Evolutionary conservation across 2,113 vertebrate species (phyloP).

Genomic region (Penelope pileata): DNA sequence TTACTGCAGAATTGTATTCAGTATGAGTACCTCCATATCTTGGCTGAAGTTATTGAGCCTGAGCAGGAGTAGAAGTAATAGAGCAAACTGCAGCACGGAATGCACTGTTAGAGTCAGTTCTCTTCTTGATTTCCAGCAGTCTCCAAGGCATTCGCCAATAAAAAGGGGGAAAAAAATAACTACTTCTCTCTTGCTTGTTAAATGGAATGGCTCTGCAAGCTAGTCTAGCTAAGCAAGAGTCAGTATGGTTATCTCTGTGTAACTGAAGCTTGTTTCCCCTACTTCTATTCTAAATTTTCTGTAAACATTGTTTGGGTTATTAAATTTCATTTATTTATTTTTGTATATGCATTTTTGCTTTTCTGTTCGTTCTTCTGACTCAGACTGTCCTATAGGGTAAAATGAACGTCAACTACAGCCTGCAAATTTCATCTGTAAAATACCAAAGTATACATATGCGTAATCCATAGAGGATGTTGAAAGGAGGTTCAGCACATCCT

Average conservation of each 20-base stretch:
- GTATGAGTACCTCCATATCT: background rate
- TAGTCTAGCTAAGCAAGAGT: background rate
- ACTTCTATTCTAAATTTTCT: background rate
- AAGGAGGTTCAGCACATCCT: background rate
- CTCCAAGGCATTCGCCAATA: background rate
- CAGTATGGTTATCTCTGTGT: background rate
- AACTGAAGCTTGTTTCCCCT: background rate
- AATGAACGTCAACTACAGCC: background rate
- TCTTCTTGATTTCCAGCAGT: background rate
- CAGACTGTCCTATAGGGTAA: background rate
- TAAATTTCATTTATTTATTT: background rate
- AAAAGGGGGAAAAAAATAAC: background rate
- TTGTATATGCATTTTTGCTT: background rate
- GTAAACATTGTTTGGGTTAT: background rate
- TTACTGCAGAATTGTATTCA: background rate
- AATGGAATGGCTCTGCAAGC: background rate
- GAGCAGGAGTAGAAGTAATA: background rate
- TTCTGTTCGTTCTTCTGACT: background rate
- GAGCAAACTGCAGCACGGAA: background rate
- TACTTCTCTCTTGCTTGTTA: background rate
- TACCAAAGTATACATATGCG: fast-evolving
- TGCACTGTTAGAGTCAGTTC: background rate
- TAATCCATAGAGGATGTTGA: background rate
- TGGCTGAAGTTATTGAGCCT: background rate
- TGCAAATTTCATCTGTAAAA: background rate